phyloP scores from a whole-genome alignment of 2,888 invertebrate genomes.

The Zhuqinia jingwanae region DNA sequence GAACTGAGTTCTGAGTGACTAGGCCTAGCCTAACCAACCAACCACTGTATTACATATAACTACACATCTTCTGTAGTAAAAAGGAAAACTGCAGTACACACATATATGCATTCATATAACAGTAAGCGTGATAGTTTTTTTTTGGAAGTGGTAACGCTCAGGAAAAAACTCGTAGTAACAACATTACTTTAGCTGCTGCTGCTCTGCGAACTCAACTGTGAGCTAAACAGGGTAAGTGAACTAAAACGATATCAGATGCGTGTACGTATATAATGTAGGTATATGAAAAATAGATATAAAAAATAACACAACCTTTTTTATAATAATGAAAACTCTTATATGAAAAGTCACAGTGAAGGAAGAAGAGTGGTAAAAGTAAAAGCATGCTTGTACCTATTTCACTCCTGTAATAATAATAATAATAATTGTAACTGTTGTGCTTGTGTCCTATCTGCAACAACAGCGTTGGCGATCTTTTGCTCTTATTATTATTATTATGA shows the following conservation, averaged over 20 bases:
- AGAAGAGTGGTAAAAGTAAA: slow-evolving; percentile 43
- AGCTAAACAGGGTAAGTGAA: neutral
- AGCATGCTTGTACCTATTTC: slow-evolving; percentile 36
- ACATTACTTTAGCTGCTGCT: slow-evolving; percentile 21
- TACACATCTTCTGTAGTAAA: slow-evolving; percentile 20
- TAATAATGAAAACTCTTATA: neutral
- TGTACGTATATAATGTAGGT: neutral
- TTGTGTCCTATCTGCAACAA: too few species aligned
- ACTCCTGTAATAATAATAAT: too few species aligned
- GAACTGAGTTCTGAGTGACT: slow-evolving; percentile 2
- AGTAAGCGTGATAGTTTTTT: neutral
- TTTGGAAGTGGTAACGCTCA: slow-evolving; percentile 15
- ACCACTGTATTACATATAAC: neutral
- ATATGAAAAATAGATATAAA: neutral
- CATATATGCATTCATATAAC: too few species aligned
- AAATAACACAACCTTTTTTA: neutral
- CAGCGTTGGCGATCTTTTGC: slow-evolving; percentile 10
- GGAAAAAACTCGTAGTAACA: slow-evolving; percentile 25
- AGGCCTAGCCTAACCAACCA: slow-evolving; percentile 9
- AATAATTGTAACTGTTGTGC: too few species aligned
- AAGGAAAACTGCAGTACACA: neutral
- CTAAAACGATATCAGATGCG: slow-evolving; percentile 6
- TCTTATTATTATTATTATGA: neutral
- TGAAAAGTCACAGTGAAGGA: neutral
- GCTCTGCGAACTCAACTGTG: neutral